Evolutionary conservation across 1,140 invertebrate genomes (phyloP).

Genomic region (Drosophila prosaltans): DNA sequence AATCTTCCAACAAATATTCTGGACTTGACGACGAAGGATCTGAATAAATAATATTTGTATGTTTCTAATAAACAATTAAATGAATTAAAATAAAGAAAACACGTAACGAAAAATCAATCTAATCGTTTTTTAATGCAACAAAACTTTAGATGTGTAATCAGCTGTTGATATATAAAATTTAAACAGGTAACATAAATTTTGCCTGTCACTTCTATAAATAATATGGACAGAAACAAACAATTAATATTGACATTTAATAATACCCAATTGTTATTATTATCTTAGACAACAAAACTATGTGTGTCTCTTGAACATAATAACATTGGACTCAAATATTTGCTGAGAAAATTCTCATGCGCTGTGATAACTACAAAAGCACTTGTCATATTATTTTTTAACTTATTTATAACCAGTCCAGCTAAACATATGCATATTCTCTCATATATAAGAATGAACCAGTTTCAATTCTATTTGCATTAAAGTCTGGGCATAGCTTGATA

Average conservation of each 20-base stretch:
- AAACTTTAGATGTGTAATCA: neutral
- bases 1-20: constrained; percentile 76
- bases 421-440: no score
- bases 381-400: no score
- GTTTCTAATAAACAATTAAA: constrained; percentile 63
- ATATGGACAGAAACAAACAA: neutral
- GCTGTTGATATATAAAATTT: neutral
- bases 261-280: neutral
- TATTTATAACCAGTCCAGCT: no score
- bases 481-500: no score
- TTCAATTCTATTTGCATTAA: no score
- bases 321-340: neutral
- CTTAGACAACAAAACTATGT: neutral
- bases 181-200: neutral
- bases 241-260: neutral
- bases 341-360: no score
- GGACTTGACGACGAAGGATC: constrained; percentile 75
- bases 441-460: no score
- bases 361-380: no score
- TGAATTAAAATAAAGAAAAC: constrained; percentile 53
- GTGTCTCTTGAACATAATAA: neutral
- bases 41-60: constrained; percentile 66
- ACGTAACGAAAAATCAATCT: constrained; percentile 13
- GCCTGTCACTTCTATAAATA: neutral
- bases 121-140: neutral